Conservation (phyloP, 1,140 invertebrate species). For the Leptoteleia sp. region DNA sequence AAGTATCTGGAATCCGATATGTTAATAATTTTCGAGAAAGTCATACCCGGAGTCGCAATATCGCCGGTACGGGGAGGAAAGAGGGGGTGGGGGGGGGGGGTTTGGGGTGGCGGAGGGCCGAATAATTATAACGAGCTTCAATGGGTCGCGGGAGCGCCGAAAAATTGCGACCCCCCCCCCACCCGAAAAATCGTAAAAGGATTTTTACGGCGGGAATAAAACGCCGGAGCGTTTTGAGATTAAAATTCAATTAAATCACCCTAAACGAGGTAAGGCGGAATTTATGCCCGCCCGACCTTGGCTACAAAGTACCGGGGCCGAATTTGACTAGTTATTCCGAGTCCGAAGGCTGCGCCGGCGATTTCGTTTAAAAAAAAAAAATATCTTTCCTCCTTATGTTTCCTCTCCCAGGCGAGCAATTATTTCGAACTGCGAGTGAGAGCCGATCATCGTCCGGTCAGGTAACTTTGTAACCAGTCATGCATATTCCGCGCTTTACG, state of each 20-base stretch:
- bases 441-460: slow-evolving; percentile 59
- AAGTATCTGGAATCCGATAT: slow-evolving; percentile 57
- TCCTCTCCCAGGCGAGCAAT: slow-evolving; percentile 65
- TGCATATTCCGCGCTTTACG: slow-evolving; percentile 55
- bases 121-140: no score
- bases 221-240: slow-evolving; percentile 33
- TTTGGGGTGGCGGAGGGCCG: no score
- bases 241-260: slow-evolving; percentile 65
- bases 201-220: slow-evolving; percentile 39
- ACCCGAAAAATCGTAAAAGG: slow-evolving; percentile 41
- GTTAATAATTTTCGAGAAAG: slow-evolving; percentile 67
- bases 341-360: slow-evolving; percentile 29
- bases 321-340: slow-evolving; percentile 59
- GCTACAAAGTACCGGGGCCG: slow-evolving; percentile 40
- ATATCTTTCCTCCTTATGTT: slow-evolving; percentile 61
- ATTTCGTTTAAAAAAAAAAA: slow-evolving; percentile 57
- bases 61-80: not conserved
- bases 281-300: slow-evolving; percentile 49
- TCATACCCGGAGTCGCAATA: slow-evolving; percentile 3
- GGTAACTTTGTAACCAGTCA: slow-evolving; percentile 62
- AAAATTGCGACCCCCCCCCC: no score
- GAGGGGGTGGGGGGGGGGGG: not conserved
- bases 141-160: no score
- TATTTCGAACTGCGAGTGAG: slow-evolving; percentile 62
- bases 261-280: slow-evolving; percentile 41